These are phyloP conservation scores for Arrhamphus sclerolepis DNA, from an alignment of 2,797 vertebrate genomes.

Conservation along the genomic window DNA sequence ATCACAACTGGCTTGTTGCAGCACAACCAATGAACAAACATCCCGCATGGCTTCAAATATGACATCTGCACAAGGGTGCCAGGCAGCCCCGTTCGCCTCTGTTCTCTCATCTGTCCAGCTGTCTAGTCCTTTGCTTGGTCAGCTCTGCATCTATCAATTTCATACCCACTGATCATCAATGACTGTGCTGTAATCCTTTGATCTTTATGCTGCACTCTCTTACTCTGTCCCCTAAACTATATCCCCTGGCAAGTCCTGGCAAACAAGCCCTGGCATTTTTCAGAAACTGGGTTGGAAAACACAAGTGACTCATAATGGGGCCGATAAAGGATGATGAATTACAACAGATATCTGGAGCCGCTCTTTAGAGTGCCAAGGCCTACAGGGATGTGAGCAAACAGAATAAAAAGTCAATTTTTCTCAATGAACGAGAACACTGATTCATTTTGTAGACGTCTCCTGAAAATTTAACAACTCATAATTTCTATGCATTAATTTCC, in stretches of 20 bases:
- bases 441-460: neutral
- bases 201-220: conserved; percentile 28
- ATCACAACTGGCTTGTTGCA: too few species aligned
- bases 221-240: conserved; percentile 25
- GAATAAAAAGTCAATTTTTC: conserved; percentile 2
- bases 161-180: neutral
- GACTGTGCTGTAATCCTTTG: neutral
- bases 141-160: neutral
- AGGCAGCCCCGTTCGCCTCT: too few species aligned
- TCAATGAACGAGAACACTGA: neutral
- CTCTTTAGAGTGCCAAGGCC: conserved; percentile 10
- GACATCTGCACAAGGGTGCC: neutral
- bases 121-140: neutral
- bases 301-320: conserved; percentile 31
- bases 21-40: too few species aligned
- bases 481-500: too few species aligned
- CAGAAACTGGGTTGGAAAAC: conserved; percentile 39
- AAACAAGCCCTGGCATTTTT: conserved; percentile 35
- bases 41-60: neutral
- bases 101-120: conserved; percentile 3
- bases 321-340: conserved; percentile 26
- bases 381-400: conserved; percentile 12
- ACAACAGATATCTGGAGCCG: conserved; percentile 24
- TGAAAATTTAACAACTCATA: neutral
- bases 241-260: neutral